Conservation (phyloP, 2,888 invertebrate species). For the Lydus trimaculatus region DNA sequence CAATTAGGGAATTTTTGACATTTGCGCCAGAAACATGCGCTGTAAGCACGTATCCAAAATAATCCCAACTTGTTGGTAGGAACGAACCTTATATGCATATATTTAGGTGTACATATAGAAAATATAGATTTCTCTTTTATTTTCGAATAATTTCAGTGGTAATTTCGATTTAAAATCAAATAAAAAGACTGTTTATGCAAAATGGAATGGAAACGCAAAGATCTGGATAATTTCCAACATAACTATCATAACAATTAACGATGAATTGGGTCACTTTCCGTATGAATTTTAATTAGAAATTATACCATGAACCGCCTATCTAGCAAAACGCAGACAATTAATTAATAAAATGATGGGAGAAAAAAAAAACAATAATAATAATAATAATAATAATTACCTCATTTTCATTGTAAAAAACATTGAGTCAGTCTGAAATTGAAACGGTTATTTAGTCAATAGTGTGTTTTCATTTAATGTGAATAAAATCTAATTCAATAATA, state of each 20-base stretch:
- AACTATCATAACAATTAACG: not conserved
- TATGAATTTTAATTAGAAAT: conserved; percentile 7
- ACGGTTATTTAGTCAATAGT: not conserved
- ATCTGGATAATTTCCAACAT: not conserved
- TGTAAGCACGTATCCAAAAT: too few species aligned
- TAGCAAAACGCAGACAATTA: not conserved
- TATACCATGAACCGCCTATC: not conserved
- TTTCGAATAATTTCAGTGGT: not conserved
- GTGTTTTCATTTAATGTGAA: not conserved
- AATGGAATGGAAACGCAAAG: not conserved
- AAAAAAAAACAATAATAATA: not conserved
- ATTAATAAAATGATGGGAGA: too few species aligned
- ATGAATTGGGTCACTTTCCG: not conserved
- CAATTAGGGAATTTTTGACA: too few species aligned
- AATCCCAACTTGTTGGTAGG: too few species aligned
- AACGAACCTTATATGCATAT: too few species aligned
- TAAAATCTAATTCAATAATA: not conserved
- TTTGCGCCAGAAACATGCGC: too few species aligned
- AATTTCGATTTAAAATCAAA: not conserved
- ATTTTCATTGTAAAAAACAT: not conserved
- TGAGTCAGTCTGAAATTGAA: not conserved
- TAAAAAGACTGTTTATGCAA: not conserved
- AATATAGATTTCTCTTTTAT: too few species aligned
- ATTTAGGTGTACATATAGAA: too few species aligned
- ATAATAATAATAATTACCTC: too few species aligned